These are phyloP conservation scores for Odobenus rosmarus DNA, from an alignment of 2,113 vertebrate genomes.

Conservation along the genomic window DNA sequence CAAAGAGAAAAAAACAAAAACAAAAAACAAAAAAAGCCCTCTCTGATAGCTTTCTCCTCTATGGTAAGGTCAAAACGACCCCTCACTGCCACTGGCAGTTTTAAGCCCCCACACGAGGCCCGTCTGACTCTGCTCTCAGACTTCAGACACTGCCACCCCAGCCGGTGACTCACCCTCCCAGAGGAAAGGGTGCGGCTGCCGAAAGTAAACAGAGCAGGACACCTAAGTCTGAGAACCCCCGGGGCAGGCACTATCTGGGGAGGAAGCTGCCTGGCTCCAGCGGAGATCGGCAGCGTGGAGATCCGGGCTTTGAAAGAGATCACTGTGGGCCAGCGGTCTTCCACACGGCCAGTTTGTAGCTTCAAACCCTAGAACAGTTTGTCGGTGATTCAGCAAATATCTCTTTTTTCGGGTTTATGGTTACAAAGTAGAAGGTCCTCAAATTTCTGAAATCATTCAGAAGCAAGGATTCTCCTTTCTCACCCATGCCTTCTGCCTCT, in stretches of 20 bases:
- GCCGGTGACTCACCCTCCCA: conserved; percentile 41
- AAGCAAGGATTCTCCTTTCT: background rate
- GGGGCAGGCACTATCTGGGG: background rate
- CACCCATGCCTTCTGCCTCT: background rate
- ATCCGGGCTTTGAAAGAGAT: background rate
- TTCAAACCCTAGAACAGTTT: background rate
- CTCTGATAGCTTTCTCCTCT: background rate
- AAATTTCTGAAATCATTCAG: background rate
- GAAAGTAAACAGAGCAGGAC: conserved; percentile 27
- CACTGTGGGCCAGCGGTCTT: background rate
- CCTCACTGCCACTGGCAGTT: background rate
- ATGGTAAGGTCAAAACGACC: background rate
- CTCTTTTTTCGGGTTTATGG: background rate
- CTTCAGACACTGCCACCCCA: background rate
- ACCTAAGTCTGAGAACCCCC: conserved; percentile 41
- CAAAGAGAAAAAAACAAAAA: background rate
- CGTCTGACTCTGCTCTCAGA: conserved; percentile 16
- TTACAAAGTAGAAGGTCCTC: background rate
- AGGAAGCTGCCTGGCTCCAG: background rate
- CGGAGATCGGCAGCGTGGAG: background rate
- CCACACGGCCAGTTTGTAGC: background rate
- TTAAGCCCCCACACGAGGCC: background rate
- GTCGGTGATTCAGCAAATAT: background rate
- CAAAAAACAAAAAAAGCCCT: background rate
- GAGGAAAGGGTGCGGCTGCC: conserved; percentile 56